A percentile compares a stretch with the other conserved stretches of the same genome.
These are phyloP conservation scores for Manis pentadactyla DNA, from an alignment of 2,797 vertebrate genomes.

Conservation along the genomic window DNA sequence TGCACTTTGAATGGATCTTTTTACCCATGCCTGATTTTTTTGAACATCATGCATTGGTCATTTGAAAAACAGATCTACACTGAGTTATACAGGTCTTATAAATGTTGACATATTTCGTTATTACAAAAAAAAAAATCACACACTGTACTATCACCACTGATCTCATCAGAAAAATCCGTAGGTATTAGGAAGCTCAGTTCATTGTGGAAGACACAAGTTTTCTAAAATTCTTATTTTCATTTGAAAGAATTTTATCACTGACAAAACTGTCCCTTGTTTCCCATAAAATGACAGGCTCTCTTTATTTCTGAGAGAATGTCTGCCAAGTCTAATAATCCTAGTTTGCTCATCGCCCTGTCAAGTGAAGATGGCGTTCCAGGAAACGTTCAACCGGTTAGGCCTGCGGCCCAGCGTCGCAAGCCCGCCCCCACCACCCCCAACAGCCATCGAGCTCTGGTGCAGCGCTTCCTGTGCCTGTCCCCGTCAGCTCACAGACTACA, in stretches of 20 bases:
- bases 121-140: not conserved
- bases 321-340: not conserved
- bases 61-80: not conserved
- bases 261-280: not conserved
- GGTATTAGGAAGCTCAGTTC: not conserved
- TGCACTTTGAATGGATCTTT: not conserved
- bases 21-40: not conserved
- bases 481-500: not conserved
- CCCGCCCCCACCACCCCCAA: too few species aligned
- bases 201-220: not conserved
- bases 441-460: not conserved
- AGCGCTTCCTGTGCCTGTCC: not conserved
- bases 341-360: not conserved
- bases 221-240: constrained; percentile 43
- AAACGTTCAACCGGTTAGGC: not conserved
- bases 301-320: constrained; percentile 23
- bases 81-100: not conserved
- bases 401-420: not conserved
- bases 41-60: not conserved
- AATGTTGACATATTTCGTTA: not conserved
- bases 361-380: not conserved
- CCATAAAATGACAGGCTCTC: not conserved
- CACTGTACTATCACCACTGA: not conserved
- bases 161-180: not conserved
- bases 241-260: constrained; percentile 25